Evolutionary conservation across 2,113 vertebrate species (phyloP).

Genomic region (Crocuta crocuta): DNA sequence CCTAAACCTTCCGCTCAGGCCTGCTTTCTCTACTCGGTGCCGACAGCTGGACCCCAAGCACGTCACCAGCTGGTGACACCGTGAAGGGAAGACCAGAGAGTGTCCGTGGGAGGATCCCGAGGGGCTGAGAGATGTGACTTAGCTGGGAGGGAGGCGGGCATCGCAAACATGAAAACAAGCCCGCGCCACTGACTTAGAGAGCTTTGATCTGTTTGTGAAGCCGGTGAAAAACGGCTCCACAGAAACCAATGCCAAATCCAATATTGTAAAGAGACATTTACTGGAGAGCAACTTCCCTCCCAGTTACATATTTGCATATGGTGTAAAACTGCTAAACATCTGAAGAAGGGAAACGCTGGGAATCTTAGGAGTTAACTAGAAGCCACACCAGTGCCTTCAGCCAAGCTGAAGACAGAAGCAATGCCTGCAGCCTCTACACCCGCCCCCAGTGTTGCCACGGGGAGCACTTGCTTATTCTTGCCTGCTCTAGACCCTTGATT

Average conservation of each 20-base stretch:
- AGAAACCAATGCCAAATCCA: constrained; percentile 25
- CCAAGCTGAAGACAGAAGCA: constrained; percentile 50
- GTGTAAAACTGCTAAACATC: constrained; percentile 22
- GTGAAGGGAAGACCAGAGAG: background rate
- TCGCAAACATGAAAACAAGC: background rate
- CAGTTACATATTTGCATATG: background rate
- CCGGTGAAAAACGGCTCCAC: constrained; percentile 31
- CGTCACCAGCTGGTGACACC: rapidly evolving
- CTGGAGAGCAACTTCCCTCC: background rate
- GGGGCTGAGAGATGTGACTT: background rate
- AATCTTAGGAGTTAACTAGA: background rate
- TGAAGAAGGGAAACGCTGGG: background rate
- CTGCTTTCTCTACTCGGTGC: background rate
- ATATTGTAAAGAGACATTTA: background rate
- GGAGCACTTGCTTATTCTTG: background rate
- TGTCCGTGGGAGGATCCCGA: background rate
- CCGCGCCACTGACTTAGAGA: background rate
- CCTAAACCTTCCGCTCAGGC: background rate
- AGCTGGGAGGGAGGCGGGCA: background rate
- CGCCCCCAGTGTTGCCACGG: background rate
- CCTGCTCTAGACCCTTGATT: background rate
- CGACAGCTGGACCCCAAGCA: background rate
- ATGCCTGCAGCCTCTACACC: background rate
- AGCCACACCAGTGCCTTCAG: background rate
- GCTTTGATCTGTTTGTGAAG: background rate